A percentile compares a stretch with the other conserved stretches of the same genome.
phyloP scores from a whole-genome alignment of 2,113 vertebrate genomes.

The Todiramphus chloris region DNA sequence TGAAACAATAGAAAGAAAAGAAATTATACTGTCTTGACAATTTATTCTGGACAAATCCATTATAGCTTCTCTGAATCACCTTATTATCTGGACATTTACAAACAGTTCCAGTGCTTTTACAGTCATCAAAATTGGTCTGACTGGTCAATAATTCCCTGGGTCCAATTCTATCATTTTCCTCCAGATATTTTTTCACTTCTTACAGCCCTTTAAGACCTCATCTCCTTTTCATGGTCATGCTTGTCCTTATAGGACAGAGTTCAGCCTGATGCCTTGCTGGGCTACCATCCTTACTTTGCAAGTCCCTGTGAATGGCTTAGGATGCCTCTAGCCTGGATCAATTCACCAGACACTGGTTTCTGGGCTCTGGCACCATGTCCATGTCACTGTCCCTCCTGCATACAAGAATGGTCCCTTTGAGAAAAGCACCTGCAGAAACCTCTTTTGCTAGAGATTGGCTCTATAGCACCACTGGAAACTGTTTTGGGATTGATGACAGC shows the following conservation, averaged over 20 bases:
- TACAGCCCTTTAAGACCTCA: background rate
- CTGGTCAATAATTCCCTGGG: background rate
- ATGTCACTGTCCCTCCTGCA: background rate
- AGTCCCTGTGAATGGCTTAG: background rate
- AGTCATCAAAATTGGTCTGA: background rate
- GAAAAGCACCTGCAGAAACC: background rate
- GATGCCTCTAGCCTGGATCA: background rate
- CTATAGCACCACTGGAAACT: background rate
- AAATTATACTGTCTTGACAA: slow-evolving; percentile 3
- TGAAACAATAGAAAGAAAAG: background rate
- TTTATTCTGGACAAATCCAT: slow-evolving; percentile 16
- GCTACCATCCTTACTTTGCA: accelerated
- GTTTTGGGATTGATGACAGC: background rate
- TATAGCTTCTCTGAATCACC: background rate
- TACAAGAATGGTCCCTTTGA: background rate
- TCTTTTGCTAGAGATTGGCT: background rate
- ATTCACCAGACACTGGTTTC: background rate
- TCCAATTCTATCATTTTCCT: background rate
- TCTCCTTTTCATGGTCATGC: background rate
- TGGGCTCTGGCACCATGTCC: background rate
- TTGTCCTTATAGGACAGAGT: background rate
- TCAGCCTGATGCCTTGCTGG: background rate
- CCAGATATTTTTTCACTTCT: background rate
- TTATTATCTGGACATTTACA: background rate
- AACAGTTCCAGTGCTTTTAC: background rate